Evolutionary conservation across 2,113 vertebrate species (phyloP).

Genomic region (Glareola pratincola): DNA sequence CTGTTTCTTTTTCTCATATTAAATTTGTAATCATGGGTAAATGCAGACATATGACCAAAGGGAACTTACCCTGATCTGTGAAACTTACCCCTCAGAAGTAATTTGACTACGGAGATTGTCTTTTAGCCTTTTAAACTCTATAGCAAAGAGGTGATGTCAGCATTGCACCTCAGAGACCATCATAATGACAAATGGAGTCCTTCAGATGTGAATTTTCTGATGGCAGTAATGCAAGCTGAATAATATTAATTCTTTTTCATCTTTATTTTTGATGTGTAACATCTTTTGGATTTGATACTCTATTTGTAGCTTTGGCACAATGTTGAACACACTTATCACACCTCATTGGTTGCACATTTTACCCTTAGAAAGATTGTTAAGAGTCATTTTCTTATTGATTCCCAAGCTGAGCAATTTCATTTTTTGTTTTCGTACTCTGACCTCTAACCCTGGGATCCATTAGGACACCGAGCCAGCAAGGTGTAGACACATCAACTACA

Average conservation of each 20-base stretch:
- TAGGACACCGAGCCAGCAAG: conserved; percentile 70
- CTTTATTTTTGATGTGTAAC: neutral
- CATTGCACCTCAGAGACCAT: neutral
- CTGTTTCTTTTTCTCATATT: neutral
- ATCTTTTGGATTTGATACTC: neutral
- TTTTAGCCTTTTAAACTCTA: neutral
- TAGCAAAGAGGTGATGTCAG: neutral
- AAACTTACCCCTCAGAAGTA: neutral
- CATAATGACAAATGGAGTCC: neutral
- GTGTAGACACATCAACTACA: conserved; percentile 73
- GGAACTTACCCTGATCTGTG: neutral
- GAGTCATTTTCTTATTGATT: conserved; percentile 69
- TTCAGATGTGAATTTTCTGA: neutral
- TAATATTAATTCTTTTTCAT: neutral
- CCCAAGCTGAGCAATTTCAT: conserved; percentile 55
- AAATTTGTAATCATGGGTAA: neutral
- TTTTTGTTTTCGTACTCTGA: conserved; percentile 70
- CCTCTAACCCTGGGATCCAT: conserved; percentile 73
- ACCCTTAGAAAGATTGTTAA: conserved; percentile 55
- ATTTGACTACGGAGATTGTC: neutral
- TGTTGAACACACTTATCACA: conserved; percentile 24
- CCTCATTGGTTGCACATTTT: conserved; percentile 63
- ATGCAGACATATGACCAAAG: neutral
- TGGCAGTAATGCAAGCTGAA: neutral
- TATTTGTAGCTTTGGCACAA: conserved; percentile 46